phyloP scores from a whole-genome alignment of 2,888 invertebrate genomes.

The Beris morrisii region DNA sequence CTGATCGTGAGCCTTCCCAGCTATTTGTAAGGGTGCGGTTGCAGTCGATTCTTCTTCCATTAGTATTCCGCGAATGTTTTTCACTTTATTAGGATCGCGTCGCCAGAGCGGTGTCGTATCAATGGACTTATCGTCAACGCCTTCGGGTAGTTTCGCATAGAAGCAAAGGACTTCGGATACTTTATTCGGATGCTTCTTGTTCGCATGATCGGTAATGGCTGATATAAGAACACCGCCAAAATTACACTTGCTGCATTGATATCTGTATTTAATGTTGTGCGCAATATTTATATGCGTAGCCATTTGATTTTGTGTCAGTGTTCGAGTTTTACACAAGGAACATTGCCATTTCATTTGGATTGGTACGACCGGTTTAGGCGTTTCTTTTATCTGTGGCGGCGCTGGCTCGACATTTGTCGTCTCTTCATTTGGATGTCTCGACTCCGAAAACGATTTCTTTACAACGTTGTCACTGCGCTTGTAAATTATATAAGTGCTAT shows the following conservation, averaged over 20 bases:
- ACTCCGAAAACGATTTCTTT: constrained; percentile 35
- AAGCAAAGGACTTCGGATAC: constrained; percentile 38
- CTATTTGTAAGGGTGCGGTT: not conserved
- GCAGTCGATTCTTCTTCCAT: constrained; percentile 57
- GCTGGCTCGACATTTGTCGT: not conserved
- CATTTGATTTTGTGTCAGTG: constrained; percentile 40
- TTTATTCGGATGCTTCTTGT: constrained; percentile 60
- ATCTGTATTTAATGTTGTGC: constrained; percentile 70
- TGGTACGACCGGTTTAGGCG: not conserved
- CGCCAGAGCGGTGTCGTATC: constrained; percentile 62
- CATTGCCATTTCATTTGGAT: constrained; percentile 39
- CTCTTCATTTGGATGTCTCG: not conserved
- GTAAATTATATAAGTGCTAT: constrained; percentile 55
- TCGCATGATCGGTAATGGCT: constrained; percentile 64
- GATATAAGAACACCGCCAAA: constrained; percentile 61
- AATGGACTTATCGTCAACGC: not conserved
- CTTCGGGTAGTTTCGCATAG: constrained; percentile 19
- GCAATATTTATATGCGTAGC: constrained; percentile 38
- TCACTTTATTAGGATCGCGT: constrained; percentile 59
- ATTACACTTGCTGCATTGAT: constrained; percentile 69
- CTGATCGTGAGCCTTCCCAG: not conserved
- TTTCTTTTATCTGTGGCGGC: not conserved
- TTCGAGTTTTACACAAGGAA: constrained; percentile 44
- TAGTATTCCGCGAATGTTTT: constrained; percentile 64
- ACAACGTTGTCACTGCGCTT: constrained; percentile 50